Percentiles rank a stretch among this genome's conserved stretches.
Conservation (phyloP, 2,113 vertebrate species). For the Tragelaphus strepsiceros region DNA sequence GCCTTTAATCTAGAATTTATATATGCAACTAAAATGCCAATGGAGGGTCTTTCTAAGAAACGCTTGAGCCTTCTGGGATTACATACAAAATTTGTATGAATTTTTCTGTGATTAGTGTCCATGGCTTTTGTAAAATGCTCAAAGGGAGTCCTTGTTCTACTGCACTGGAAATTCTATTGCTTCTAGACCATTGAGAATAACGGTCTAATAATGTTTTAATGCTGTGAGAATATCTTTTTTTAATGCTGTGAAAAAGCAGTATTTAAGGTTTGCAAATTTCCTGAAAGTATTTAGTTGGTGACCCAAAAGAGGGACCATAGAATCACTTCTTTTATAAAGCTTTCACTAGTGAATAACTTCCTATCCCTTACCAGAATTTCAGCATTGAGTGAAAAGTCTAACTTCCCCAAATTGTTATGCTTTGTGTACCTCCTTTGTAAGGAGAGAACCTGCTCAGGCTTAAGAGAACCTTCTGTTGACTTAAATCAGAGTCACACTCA, state of each 20-base stretch:
- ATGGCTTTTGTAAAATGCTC: neutral
- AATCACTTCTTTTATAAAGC: neutral
- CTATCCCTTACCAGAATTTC: neutral
- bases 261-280: neutral
- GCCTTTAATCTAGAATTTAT: neutral
- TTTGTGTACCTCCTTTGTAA: neutral
- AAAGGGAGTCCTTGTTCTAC: fast-evolving
- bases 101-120: neutral
- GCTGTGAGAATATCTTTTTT: neutral
- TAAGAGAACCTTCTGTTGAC: neutral
- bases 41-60: neutral
- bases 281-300: neutral
- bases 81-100: neutral
- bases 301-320: neutral
- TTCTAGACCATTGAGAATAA: neutral
- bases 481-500: neutral
- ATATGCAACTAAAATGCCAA: neutral
- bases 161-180: neutral
- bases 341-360: neutral
- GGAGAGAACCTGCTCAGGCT: neutral
- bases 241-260: neutral
- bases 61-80: neutral
- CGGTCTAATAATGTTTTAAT: neutral
- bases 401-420: neutral
- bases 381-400: neutral